Evolutionary conservation across 2,113 vertebrate species (phyloP).

Genomic region (Corvus hawaiiensis): DNA sequence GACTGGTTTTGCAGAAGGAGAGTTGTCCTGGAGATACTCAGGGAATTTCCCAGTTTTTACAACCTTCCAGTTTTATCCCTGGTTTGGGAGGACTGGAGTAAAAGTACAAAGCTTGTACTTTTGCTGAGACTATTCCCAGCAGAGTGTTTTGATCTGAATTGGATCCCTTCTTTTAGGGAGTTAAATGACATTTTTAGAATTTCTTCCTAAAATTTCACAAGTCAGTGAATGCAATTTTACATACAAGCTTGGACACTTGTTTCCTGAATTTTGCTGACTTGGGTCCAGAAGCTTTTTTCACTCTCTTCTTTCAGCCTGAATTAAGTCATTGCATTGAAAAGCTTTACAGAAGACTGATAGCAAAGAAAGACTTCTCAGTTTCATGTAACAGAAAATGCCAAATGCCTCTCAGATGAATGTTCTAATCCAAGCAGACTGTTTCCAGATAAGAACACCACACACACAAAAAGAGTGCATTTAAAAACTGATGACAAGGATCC

Average conservation of each 20-base stretch:
- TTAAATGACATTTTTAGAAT: neutral
- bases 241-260: neutral
- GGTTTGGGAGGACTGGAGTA: neutral
- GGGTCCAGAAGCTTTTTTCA: slow-evolving; percentile 48
- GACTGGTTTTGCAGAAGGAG: neutral
- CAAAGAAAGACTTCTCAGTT: slow-evolving; percentile 45
- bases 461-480: neutral
- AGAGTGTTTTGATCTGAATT: neutral
- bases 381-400: slow-evolving; percentile 56
- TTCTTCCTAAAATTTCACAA: neutral
- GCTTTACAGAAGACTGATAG: slow-evolving; percentile 51
- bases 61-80: neutral
- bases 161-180: neutral
- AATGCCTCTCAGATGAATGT: slow-evolving; percentile 23
- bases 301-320: slow-evolving; percentile 26
- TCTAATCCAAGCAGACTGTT: slow-evolving; percentile 49
- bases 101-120: neutral
- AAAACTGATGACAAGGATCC: slow-evolving; percentile 68
- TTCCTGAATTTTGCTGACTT: slow-evolving; percentile 44
- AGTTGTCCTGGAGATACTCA: neutral
- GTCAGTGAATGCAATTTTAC: neutral
- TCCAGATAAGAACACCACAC: slow-evolving; percentile 38
- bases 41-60: neutral
- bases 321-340: slow-evolving; percentile 54
- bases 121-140: neutral